A percentile compares a stretch with the other conserved stretches of the same genome.
Evolutionary conservation across 2,797 vertebrate genomes (phyloP).

Genomic region (Ispidina lecontei): DNA sequence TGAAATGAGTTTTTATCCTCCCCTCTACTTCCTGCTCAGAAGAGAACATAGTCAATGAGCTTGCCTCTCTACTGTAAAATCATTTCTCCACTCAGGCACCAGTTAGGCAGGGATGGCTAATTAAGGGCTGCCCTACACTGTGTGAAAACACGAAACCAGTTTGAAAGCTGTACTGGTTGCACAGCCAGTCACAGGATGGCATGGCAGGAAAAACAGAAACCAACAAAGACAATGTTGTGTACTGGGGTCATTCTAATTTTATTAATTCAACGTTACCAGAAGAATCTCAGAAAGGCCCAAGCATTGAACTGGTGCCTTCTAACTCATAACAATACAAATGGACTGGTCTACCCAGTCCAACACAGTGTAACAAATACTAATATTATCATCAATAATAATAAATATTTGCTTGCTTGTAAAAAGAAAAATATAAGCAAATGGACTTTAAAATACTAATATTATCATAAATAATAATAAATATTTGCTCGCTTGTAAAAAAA

Average conservation of each 20-base stretch:
- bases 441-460: not conserved
- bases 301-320: not conserved
- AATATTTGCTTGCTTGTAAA: not conserved
- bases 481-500: not conserved
- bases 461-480: too few relatives aligned
- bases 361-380: not conserved
- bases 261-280: not conserved
- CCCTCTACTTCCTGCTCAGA: not conserved
- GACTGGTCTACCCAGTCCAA: not conserved
- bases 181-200: not conserved
- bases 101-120: not conserved
- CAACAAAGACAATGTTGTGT: not conserved
- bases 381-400: not conserved
- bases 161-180: not conserved
- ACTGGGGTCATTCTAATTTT: not conserved
- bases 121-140: not conserved
- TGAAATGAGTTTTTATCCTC: not conserved
- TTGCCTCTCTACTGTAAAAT: not conserved
- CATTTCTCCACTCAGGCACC: not conserved
- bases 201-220: not conserved
- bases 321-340: not conserved
- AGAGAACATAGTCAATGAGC: not conserved
- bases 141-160: not conserved
- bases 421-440: not conserved
- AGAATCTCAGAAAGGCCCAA: not conserved